phyloP scores from a whole-genome alignment of 2,888 invertebrate genomes.

The Xestoiulus laeticollis region DNA sequence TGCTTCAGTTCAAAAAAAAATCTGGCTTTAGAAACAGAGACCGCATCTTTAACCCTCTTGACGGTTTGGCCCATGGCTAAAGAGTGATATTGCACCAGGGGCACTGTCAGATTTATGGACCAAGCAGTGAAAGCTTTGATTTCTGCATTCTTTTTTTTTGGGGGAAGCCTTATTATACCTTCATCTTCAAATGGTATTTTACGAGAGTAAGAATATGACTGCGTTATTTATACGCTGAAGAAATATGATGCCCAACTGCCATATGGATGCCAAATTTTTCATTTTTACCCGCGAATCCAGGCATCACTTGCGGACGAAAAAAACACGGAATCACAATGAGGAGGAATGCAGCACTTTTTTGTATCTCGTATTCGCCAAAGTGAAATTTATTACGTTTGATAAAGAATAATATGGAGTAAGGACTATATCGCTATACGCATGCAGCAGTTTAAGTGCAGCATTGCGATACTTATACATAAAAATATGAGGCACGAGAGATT shows the following conservation, averaged over 20 bases:
- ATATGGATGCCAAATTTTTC: not conserved
- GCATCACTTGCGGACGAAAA: not conserved
- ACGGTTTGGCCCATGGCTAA: not conserved
- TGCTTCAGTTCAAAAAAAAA: not conserved
- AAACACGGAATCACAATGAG: not conserved
- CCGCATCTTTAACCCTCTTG: not conserved
- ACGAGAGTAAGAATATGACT: not conserved
- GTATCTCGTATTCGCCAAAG: not conserved
- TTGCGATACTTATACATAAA: not conserved
- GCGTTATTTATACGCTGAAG: slow-evolving; percentile 10
- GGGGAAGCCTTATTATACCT: slow-evolving; percentile 4
- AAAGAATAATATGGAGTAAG: slow-evolving; percentile 3
- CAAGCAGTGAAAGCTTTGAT: not conserved
- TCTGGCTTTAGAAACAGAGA: not conserved
- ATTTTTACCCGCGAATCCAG: not conserved
- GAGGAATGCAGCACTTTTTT: not conserved
- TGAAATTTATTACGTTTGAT: slow-evolving; percentile 8
- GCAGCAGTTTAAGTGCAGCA: not conserved
- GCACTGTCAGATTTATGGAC: not conserved
- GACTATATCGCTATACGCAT: not conserved
- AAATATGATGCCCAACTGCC: not conserved
- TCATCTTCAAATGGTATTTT: slow-evolving; percentile 10
- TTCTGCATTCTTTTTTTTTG: not conserved
- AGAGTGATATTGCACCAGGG: not conserved
- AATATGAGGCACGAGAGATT: not conserved